Evolutionary conservation across 2,113 vertebrate species (phyloP).

Genomic region (Gulo gulo): DNA sequence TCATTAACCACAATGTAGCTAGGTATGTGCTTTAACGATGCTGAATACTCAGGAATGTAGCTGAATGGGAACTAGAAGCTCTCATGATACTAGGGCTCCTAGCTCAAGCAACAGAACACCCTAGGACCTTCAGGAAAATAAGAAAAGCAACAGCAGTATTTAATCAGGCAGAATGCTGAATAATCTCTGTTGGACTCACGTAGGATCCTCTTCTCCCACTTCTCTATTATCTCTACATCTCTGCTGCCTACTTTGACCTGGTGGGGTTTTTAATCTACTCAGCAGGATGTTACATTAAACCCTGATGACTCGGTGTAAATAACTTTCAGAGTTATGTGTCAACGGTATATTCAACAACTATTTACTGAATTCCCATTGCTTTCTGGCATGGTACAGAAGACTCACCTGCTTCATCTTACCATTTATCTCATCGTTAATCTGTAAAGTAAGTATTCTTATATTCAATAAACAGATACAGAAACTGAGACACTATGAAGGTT

Average conservation of each 20-base stretch:
- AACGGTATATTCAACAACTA: not conserved
- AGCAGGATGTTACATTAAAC: not conserved
- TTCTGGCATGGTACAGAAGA: not conserved
- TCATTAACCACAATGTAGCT: not conserved
- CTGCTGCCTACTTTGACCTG: not conserved
- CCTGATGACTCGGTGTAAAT: not conserved
- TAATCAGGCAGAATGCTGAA: not conserved
- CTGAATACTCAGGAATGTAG: not conserved
- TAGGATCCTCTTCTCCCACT: not conserved
- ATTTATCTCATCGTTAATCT: not conserved
- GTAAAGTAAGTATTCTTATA: not conserved
- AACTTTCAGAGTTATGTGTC: not conserved
- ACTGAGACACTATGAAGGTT: not conserved
- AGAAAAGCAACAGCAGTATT: not conserved
- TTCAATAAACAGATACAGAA: not conserved
- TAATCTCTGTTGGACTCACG: not conserved
- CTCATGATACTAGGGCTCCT: not conserved
- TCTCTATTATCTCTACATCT: not conserved
- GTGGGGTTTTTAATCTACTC: not conserved
- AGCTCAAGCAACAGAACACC: not conserved
- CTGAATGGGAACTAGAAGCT: not conserved
- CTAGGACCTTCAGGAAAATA: not conserved
- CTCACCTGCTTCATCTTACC: not conserved
- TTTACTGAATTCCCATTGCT: not conserved
- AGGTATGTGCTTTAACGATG: not conserved